Conservation (phyloP, 2,113 vertebrate genomes). For the Pongo pygmaeus region DNA sequence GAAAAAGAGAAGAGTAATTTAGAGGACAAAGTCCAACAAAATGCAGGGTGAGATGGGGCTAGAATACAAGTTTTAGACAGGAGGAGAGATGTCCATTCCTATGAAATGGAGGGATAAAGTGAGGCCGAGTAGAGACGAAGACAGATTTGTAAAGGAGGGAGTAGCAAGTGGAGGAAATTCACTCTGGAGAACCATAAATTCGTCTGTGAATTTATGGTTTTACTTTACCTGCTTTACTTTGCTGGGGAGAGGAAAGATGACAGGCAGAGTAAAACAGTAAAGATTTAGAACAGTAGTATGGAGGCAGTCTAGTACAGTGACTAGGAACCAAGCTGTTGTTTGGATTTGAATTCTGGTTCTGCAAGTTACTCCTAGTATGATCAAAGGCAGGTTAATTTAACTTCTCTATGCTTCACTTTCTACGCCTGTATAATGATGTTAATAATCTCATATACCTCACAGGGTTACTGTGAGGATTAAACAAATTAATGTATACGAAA, state of each 20-base stretch:
- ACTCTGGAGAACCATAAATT: not conserved
- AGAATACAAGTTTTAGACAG: not conserved
- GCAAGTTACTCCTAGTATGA: not conserved
- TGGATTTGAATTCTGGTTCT: constrained; percentile 5
- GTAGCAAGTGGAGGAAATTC: not conserved
- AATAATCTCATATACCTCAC: not conserved
- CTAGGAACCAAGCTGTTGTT: not conserved
- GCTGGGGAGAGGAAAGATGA: not conserved
- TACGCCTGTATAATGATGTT: not conserved
- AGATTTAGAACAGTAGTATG: not conserved
- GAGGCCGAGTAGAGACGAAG: not conserved
- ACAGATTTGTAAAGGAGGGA: not conserved
- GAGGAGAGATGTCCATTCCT: not conserved
- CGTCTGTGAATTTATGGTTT: not conserved
- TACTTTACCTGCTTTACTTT: not conserved
- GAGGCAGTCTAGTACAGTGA: not conserved
- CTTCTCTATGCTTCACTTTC: not conserved
- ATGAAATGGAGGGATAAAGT: not conserved
- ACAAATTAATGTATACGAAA: not conserved
- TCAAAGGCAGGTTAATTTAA: not conserved
- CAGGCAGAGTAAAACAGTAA: not conserved
- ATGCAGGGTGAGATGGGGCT: not conserved
- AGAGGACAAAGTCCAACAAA: not conserved
- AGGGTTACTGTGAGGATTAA: not conserved
- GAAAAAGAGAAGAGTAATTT: not conserved